Base-by-base conservation (phyloP, 37 sponge, comb jelly and placozoan species). In the Ianthella basta region DNA sequence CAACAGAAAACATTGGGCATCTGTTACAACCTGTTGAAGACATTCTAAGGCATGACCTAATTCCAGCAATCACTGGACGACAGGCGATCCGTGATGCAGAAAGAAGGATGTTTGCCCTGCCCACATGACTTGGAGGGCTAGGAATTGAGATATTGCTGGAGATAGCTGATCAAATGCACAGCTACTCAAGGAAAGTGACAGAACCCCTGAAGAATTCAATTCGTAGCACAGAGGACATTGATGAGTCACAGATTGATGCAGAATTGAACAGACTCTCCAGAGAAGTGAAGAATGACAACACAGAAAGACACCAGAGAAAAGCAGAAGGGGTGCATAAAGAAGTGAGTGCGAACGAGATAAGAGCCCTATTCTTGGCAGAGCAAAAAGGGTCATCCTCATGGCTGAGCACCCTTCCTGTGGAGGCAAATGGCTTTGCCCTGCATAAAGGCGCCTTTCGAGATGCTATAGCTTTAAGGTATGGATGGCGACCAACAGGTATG, bases 21-120 rank as follows among this genome's bases (percentile, higher is more conserved):
- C 64, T 61, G 64, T 12, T 61, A 61, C 64, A 61, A 61, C 64
- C 64, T 13, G 10, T 61, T 10, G 14, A 61, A 61, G 64, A 13
- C 64, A 12, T 61, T 8, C 10, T 61, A 61, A n/a, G 64, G 29
- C 64, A 61, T 61, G 64, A 61, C 4, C 29, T 61, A 27, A 61
- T 61, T 29, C 64, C 64, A 61, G 64, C 64, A 61, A 61, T 61
- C 64, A 61, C 64, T n/a, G 64, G 14, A 61, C 64, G 64, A 12
- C 64, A 61, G 29, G 64, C 64, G 29, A 61, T 61, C 3, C 3
- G 14, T 10, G 64, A 61, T 61, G 29, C 10, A 61, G 64, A 61
- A 61, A 61, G 64, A 61, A 61, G 64, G 29, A 61, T 61, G 64
- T 61, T 61, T 10, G 64, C 64, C 64, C 29, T 61, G 64, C 64